A percentile compares a stretch with the other conserved stretches of the same genome.
These are phyloP conservation scores for Spatula clypeata DNA, from an alignment of 2,797 vertebrate species.

Conservation along the genomic window DNA sequence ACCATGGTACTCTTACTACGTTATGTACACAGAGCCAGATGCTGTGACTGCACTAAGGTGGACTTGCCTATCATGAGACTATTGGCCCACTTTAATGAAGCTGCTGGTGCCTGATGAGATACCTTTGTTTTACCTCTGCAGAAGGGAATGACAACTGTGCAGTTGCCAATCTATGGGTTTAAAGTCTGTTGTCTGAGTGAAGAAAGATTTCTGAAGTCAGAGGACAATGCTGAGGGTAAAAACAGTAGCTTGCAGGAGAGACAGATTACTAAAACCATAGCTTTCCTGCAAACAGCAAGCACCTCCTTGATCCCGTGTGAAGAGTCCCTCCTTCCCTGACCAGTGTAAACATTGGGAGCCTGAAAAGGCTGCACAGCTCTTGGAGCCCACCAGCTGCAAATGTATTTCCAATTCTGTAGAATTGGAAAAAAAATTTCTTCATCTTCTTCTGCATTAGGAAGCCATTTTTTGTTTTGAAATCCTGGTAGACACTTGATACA, in stretches of 20 bases:
- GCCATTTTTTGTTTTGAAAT: constrained; percentile 61
- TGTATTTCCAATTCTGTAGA: neutral
- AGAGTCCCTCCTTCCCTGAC: neutral
- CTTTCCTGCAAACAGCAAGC: neutral
- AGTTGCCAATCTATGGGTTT: neutral
- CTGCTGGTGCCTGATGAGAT: neutral
- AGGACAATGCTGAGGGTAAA: neutral
- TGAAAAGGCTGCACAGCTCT: neutral
- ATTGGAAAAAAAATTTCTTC: constrained; percentile 25
- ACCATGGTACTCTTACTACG: fast-evolving
- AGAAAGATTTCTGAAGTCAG: neutral
- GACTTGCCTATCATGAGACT: neutral
- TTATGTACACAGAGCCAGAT: neutral
- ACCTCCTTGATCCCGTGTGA: neutral
- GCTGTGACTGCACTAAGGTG: neutral
- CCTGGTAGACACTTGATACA: constrained; percentile 23
- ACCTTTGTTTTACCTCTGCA: neutral
- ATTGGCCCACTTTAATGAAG: neutral
- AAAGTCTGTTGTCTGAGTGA: neutral
- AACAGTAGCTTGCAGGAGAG: neutral
- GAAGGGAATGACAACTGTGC: neutral
- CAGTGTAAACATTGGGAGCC: neutral
- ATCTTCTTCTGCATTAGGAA: neutral
- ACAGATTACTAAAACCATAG: neutral
- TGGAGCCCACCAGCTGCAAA: neutral